These are phyloP conservation scores for Leptothorax acervorum DNA, from an alignment of 2,888 invertebrate species.

Conservation along the genomic window DNA sequence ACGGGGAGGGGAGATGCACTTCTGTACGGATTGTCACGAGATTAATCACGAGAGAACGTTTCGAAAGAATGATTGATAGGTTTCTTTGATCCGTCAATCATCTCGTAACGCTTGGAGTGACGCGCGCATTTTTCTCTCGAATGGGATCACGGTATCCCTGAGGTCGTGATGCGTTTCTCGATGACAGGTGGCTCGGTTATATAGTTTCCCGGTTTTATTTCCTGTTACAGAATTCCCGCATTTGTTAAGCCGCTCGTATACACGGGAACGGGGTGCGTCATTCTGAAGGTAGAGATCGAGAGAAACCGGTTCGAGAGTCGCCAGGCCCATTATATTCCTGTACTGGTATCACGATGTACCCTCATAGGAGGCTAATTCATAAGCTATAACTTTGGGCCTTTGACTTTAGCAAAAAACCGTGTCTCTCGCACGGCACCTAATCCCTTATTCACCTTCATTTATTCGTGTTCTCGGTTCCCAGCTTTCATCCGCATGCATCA, in stretches of 20 bases:
- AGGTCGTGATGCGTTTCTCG: conserved; percentile 50
- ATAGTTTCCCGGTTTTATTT: conserved; percentile 57
- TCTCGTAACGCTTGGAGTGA: conserved; percentile 8
- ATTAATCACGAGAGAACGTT: background rate
- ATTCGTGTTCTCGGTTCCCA: background rate
- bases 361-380: conserved; percentile 68
- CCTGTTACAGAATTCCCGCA: conserved; percentile 57
- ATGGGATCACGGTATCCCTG: background rate
- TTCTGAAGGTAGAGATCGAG: conserved; percentile 72
- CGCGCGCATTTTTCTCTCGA: background rate
- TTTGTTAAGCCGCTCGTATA: conserved; percentile 27
- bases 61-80: background rate
- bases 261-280: conserved; percentile 57
- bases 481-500: background rate
- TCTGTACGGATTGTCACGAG: background rate
- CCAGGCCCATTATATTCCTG: conserved; percentile 67
- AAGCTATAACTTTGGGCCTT: conserved; percentile 61
- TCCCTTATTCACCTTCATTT: conserved; percentile 11
- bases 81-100: conserved; percentile 1
- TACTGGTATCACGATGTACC: conserved; percentile 58
- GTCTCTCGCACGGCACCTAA: conserved; percentile 3
- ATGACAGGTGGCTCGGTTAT: conserved; percentile 41
- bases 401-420: conserved; percentile 22
- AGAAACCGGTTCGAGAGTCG: conserved; percentile 73
- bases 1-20: background rate